Conservation (phyloP, 1,140 invertebrate species). For the Halyomorpha halys region DNA sequence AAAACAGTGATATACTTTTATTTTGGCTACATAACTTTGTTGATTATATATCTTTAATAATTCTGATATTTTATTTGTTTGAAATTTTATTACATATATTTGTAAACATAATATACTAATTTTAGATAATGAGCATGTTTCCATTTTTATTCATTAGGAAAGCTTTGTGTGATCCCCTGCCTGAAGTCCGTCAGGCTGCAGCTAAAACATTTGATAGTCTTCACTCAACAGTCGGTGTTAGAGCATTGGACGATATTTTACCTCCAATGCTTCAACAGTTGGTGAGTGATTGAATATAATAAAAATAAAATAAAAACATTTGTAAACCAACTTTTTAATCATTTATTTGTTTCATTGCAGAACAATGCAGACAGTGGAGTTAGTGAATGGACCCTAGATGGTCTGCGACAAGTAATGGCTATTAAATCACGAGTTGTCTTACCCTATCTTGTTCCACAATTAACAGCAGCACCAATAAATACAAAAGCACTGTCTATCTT, state of each 20-base stretch:
- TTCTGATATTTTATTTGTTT: too few species aligned
- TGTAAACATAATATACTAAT: too few species aligned
- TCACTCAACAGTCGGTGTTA: slow-evolving; percentile 84
- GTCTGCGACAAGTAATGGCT: slow-evolving; percentile 90
- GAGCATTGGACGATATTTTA: slow-evolving; percentile 95
- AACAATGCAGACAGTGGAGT: slow-evolving; percentile 60
- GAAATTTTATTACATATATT: not conserved
- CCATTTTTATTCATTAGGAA: slow-evolving; percentile 43
- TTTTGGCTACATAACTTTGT: too few species aligned
- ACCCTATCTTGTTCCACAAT: slow-evolving; percentile 89
- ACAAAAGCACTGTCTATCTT: slow-evolving; percentile 86
- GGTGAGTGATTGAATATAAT: slow-evolving; percentile 34
- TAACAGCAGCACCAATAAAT: slow-evolving; percentile 78
- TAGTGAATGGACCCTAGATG: slow-evolving; percentile 82
- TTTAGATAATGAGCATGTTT: not conserved
- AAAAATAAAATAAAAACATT: not conserved
- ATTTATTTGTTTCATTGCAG: slow-evolving; percentile 34
- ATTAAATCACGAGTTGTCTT: slow-evolving; percentile 91
- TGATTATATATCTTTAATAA: too few species aligned
- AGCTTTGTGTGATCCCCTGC: slow-evolving; percentile 84
- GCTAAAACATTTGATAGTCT: slow-evolving; percentile 94
- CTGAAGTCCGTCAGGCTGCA: slow-evolving; percentile 86
- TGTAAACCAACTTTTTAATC: not conserved
- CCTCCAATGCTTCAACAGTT: slow-evolving; percentile 78
- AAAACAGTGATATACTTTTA: too few species aligned